These are phyloP conservation scores for Cyanistes caeruleus DNA, from an alignment of 2,113 vertebrate species.

Conservation along the genomic window DNA sequence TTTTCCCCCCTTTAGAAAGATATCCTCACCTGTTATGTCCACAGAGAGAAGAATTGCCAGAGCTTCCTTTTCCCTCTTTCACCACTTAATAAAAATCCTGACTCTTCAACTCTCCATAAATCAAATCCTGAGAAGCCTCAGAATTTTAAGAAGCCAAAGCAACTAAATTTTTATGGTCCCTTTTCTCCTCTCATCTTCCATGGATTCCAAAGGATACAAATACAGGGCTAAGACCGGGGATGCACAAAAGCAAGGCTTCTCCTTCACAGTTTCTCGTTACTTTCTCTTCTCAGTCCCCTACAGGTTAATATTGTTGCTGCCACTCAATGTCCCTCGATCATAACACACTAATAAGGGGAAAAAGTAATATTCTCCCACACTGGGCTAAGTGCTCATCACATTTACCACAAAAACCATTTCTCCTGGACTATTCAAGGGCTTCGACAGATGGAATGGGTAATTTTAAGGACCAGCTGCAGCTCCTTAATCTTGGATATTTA, in stretches of 20 bases:
- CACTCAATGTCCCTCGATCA: neutral
- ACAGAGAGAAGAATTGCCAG: neutral
- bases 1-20: neutral
- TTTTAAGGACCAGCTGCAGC: neutral
- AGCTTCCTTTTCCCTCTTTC: neutral
- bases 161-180: neutral
- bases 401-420: neutral
- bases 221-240: fast-evolving
- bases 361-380: neutral
- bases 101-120: neutral
- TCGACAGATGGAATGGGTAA: neutral
- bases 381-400: neutral
- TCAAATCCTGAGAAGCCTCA: neutral
- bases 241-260: neutral
- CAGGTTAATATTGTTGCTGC: neutral
- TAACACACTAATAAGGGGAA: neutral
- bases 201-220: neutral
- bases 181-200: neutral
- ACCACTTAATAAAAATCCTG: neutral
- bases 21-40: neutral
- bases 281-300: neutral
- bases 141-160: neutral
- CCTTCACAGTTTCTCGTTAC: neutral
- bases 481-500: neutral
- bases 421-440: neutral